Percentiles rank a stretch among this genome's conserved stretches.
Evolutionary conservation across 2,797 vertebrate genomes (phyloP).

Genomic region (Pteronotus mesoamericanus): DNA sequence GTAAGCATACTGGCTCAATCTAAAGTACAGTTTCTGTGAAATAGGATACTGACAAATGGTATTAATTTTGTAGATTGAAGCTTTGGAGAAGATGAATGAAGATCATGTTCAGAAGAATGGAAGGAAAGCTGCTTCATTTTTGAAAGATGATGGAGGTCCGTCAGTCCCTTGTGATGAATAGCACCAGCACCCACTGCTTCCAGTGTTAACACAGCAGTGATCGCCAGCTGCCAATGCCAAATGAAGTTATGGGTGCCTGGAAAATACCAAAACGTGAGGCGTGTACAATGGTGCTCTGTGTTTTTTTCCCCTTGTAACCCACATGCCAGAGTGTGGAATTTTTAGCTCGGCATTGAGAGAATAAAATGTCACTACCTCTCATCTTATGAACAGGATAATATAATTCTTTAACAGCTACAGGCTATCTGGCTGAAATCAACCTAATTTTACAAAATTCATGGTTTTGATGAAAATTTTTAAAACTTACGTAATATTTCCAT

Average conservation of each 20-base stretch:
- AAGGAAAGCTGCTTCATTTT: conserved; percentile 85
- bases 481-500: conserved; percentile 37
- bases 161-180: conserved; percentile 82
- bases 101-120: conserved; percentile 92
- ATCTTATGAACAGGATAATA: conserved; percentile 60
- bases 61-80: conserved; percentile 87
- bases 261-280: conserved; percentile 68
- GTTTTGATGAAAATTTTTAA: conserved; percentile 51
- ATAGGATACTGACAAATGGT: conserved; percentile 1
- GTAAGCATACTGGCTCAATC: not conserved
- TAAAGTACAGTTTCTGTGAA: not conserved
- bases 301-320: conserved; percentile 55
- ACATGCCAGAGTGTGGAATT: conserved; percentile 58
- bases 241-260: conserved; percentile 63
- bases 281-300: conserved; percentile 72
- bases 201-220: conserved; percentile 64
- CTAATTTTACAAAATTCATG: conserved; percentile 68
- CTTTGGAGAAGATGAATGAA: conserved; percentile 95
- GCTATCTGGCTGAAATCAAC: conserved; percentile 45
- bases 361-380: conserved; percentile 78
- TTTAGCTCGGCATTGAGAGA: conserved; percentile 75
- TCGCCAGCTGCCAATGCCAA: conserved; percentile 61
- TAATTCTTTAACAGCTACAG: conserved; percentile 65
- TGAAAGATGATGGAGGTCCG: conserved; percentile 83
- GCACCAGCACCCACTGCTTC: conserved; percentile 68